These are phyloP conservation scores for Uria lomvia DNA, from an alignment of 2,113 vertebrate species.

Conservation along the genomic window DNA sequence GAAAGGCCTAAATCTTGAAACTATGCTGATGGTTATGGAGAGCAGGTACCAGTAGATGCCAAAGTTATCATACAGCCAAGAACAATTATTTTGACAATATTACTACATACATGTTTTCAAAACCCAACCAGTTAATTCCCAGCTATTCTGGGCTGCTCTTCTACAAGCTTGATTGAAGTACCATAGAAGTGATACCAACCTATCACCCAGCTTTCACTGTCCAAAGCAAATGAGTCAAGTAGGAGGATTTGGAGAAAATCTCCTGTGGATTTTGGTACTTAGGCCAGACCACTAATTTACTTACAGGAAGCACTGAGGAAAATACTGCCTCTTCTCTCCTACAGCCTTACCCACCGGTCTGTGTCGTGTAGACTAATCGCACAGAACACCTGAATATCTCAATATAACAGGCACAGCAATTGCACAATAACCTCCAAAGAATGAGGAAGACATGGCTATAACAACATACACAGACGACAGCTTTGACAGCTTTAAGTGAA, in stretches of 20 bases:
- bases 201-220: not conserved
- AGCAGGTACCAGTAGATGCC: not conserved
- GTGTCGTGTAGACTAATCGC: not conserved
- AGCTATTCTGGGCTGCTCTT: not conserved
- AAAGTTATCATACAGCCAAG: not conserved
- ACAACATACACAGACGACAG: not conserved
- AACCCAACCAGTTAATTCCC: not conserved
- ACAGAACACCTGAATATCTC: not conserved
- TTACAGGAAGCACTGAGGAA: not conserved
- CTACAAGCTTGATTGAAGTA: not conserved
- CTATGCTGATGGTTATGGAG: not conserved
- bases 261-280: not conserved
- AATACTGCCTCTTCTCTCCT: not conserved
- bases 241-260: not conserved
- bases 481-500: not conserved
- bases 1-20: not conserved
- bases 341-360: not conserved
- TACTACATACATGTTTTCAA: not conserved
- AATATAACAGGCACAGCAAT: not conserved
- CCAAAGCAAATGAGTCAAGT: not conserved
- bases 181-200: not conserved
- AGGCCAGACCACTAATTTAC: not conserved
- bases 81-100: not conserved
- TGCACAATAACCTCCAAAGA: not conserved
- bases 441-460: not conserved